Evolutionary conservation across 2,888 invertebrate species (phyloP), one percentile per base, ranked within the genome.

Genomic region (Pterobdella sp.): DNA sequence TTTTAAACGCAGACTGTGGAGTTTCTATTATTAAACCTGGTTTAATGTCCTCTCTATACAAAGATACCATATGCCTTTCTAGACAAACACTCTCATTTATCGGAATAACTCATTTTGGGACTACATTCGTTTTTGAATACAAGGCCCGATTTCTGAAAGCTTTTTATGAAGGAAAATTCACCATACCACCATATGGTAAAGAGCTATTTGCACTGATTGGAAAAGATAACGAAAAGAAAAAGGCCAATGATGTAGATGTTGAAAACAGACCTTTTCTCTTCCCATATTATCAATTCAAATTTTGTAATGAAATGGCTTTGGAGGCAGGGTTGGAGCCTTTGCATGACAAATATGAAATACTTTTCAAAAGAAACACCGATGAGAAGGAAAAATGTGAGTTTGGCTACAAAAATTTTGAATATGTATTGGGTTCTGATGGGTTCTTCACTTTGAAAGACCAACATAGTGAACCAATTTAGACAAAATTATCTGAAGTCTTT

Each of bases 1-100:
- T 71, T n/a, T 35, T 71, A 32, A 36, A 31, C 31, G 60, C 71
- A 18, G 71, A 71, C 26, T 36, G 71, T 34, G 71, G 71, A 22
- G 60, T 71, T 1, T 32, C 71, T 14, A 63, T 71, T 10, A 22
- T 35, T 2, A 14, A 22, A 0, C 49, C 22, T 2, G 29, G n/a
- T 34, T 10, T 22, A 10, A 63, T 71, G 26, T 60, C 56, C 1
- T 63, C 71, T 26, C 36, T 71, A n/a, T 71, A 71, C 31, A 71
- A 71, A n/a, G 71, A 71, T 37, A n/a, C 63, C 63, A 63, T 71
- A 3, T 36, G 63, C 36, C 0, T 63, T 0, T 29, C 63, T 36
- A 71, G 63, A n/a, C 71, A 52, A 7, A 63, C 34, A 2, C 60
- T 71, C 10, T 31, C 63, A n/a, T 31, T 71, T n/a, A 7, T 63